Base-by-base conservation (phyloP, 2,113 vertebrate genomes). In the Actenoides hombroni region DNA sequence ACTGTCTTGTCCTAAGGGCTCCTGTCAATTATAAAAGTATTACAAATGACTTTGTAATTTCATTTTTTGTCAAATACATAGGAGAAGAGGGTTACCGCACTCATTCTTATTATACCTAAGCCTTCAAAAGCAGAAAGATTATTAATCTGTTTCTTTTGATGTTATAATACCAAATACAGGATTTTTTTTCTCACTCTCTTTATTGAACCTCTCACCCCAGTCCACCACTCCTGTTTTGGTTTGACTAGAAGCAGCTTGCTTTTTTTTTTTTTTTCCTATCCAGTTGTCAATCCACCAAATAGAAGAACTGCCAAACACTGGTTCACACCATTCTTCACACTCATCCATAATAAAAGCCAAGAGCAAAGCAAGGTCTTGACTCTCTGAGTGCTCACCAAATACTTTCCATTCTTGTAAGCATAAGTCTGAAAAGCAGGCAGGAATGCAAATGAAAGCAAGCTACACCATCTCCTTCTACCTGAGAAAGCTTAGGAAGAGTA, bases 371-470 rank as follows among this genome's bases (percentile, higher is more conserved):
- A 84, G 26, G 16, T 39, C 25, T 74, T 64, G n/a, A 14, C n/a
- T 75, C 13, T 40, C 17, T 20, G 24, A 40, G 26, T 49, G 28
- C 80, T 67, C 44, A 51, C 53, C 59, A 77, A 77, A 71, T 37
- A 10, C 28, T 35, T 49, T 44, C 63, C 20, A 12, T 54, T 61
- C 31, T 19, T 63, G 14, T 16, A 24, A 21, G 10, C 33, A 8
- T 11, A 40, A 29, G 49, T 31, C 51, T 35, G 35, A 70, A 81
- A 80, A 81, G 39, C 25, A 88, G 57, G n/a, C 31, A 92, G 65
- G 33, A 60, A 86, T 82, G 76, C 76, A 86, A 68, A 86, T 78
- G 76, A 71, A 73, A 86, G 71, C 65, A 83, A 73, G 33, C 11
- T 74, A 74, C 46, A 68, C 70, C 35, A 56, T 49, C 37, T 71